A percentile compares a stretch with the other conserved stretches of the same genome.
phyloP scores from a whole-genome alignment of 2,797 vertebrate species.

The Alectoris magna region DNA sequence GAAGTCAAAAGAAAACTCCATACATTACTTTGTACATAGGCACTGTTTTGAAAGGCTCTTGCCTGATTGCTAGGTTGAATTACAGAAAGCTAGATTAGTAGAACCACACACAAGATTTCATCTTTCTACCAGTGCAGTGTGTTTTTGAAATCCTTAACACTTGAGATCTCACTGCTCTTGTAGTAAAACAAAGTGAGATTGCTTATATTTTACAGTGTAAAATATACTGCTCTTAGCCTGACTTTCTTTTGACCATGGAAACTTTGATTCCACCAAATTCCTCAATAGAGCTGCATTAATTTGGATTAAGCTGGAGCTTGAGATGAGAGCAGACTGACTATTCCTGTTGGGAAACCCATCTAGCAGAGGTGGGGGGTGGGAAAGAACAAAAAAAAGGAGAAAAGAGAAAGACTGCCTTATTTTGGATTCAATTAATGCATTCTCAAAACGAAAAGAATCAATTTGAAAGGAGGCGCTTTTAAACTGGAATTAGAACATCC shows the following conservation, averaged over 20 bases:
- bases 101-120: background rate
- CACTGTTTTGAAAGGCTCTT: background rate
- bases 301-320: background rate
- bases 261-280: background rate
- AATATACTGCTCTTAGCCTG: background rate
- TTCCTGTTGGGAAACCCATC: background rate
- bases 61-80: slow-evolving; percentile 7
- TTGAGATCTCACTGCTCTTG: background rate
- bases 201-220: background rate
- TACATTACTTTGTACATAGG: background rate
- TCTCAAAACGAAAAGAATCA: background rate
- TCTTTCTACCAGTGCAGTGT: background rate
- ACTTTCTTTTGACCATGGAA: background rate
- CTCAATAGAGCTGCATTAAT: background rate
- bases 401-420: background rate
- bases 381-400: background rate
- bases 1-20: slow-evolving; percentile 1
- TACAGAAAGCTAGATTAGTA: background rate
- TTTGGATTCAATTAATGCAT: background rate
- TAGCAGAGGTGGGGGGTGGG: too few relatives aligned
- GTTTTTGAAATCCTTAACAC: background rate
- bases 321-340: background rate
- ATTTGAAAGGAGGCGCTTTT: background rate
- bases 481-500: background rate
- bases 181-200: background rate